These are phyloP conservation scores for Ylistrum balloti DNA, from an alignment of 1,140 invertebrate genomes.

Conservation along the genomic window DNA sequence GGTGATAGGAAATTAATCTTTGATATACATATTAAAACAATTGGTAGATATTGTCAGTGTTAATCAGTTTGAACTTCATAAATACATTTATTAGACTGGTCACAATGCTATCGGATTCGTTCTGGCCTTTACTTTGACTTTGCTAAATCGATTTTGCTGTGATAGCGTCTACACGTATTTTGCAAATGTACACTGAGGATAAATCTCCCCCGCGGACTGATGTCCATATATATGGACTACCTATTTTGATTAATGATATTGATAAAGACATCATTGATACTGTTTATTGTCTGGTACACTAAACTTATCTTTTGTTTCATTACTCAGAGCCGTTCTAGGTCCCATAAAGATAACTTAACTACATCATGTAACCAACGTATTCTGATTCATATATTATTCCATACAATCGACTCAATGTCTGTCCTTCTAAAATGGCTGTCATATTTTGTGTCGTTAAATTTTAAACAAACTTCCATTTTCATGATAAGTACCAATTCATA, in stretches of 20 bases:
- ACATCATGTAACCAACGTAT: no score
- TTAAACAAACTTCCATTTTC: no score
- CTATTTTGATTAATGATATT: neutral
- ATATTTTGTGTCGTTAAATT: no score
- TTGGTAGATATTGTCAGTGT: neutral
- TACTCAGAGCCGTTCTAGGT: no score
- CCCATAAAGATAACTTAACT: no score
- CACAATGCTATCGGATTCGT: neutral
- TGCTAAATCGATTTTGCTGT: neutral
- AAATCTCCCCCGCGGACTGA: neutral
- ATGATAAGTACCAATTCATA: no score
- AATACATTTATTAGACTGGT: constrained; percentile 35
- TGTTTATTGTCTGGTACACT: no score
- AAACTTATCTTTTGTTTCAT: no score
- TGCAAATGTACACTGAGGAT: neutral
- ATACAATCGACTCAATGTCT: no score
- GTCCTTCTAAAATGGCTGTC: no score
- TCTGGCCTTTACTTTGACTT: neutral
- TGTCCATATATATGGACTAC: neutral
- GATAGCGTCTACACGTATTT: neutral
- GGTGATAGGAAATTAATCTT: neutral
- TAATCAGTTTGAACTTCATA: neutral
- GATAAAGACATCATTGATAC: no score
- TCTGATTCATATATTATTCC: no score
- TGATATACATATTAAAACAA: neutral